Evolutionary conservation across 2,797 vertebrate species (phyloP), one percentile per base, ranked within the genome.

Genomic region (Stomatorhinus walkeri): DNA sequence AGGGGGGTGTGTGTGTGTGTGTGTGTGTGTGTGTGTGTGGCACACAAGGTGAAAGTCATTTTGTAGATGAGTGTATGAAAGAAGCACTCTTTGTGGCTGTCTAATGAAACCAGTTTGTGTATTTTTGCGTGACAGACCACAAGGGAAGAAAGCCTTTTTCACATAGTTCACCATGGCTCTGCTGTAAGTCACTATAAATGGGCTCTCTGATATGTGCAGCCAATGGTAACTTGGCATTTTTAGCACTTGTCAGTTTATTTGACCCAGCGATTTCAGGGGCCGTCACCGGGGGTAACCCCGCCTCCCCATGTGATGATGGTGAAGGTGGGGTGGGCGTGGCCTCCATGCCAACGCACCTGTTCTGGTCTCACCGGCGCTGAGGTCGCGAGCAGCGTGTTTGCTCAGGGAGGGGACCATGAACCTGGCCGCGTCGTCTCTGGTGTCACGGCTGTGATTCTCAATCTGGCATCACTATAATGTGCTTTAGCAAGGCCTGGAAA

Each of bases 11-110:
- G 43, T n/a, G 85, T 16, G 28, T 48, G 9, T 88, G 14, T 52
- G 79, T 87, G 81, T 89, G 91, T 90, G 92, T 90, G 90, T 89
- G 22, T 49, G 54, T 14, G 49, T 51, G 8, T 49, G 8, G 19
- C 14, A 51, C 43, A 28, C 43, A 32, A 49, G n/a, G 43, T 51
- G 43, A 46, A 51, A 28, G 68, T 76, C 6, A 19, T 40, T 76
- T 76, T 76, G 32, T 40, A 16, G 68, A 6, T 40, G 12, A 40
- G 68, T 76, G 68, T 36, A 36, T 76, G 68, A 76, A 14, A 36
- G 68, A 76, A 76, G 68, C 36, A 24, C 40, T 76, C 68, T 76
- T 32, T 76, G 32, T 2, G 14, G 16, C 32, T 40, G 28, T 40
- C 68, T 40, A 32, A 40, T 76, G 28, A 76, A 76, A 76, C 68